A percentile compares a stretch with the other conserved stretches of the same genome.
These are phyloP conservation scores for Mus caroli DNA, from an alignment of 2,797 vertebrate species.

Conservation along the genomic window DNA sequence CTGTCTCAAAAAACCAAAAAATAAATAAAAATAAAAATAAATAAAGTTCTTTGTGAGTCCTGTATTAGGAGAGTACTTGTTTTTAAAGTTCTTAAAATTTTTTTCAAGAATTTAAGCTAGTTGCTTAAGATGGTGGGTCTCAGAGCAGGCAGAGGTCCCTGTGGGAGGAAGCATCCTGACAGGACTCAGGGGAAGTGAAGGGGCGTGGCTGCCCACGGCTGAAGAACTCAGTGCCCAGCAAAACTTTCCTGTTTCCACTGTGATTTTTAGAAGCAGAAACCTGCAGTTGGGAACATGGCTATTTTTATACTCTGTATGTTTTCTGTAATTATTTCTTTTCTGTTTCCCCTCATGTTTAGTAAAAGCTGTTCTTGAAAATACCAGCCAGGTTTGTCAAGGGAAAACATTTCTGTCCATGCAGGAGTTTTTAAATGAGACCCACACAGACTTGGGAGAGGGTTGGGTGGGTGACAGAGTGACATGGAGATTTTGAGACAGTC, in stretches of 20 bases:
- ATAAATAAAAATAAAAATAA: too few relatives aligned
- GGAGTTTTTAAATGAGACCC: constrained; percentile 60
- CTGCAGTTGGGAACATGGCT: constrained; percentile 78
- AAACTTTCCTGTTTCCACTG: constrained; percentile 64
- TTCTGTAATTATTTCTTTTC: constrained; percentile 82
- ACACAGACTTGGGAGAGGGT: neutral
- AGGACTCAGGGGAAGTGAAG: constrained; percentile 63
- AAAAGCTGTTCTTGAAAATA: constrained; percentile 81
- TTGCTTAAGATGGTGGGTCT: constrained; percentile 9
- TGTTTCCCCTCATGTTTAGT: constrained; percentile 82
- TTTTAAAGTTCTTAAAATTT: constrained; percentile 35
- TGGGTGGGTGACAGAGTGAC: neutral
- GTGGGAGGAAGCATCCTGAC: constrained; percentile 6
- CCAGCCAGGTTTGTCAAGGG: constrained; percentile 67
- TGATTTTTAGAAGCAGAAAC: constrained; percentile 80
- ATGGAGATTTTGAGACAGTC: constrained; percentile 14
- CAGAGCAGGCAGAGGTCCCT: neutral
- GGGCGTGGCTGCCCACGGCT: constrained; percentile 47
- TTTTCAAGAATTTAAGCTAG: constrained; percentile 42
- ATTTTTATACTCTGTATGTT: constrained; percentile 79
- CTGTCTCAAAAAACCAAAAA: too few relatives aligned
- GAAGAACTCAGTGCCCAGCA: constrained; percentile 18
- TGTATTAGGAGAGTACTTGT: constrained; percentile 22
- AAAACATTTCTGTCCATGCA: constrained; percentile 65
- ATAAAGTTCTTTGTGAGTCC: neutral